Conservation (phyloP, 2,113 vertebrate genomes). For the Poeciliopsis retropinna region DNA sequence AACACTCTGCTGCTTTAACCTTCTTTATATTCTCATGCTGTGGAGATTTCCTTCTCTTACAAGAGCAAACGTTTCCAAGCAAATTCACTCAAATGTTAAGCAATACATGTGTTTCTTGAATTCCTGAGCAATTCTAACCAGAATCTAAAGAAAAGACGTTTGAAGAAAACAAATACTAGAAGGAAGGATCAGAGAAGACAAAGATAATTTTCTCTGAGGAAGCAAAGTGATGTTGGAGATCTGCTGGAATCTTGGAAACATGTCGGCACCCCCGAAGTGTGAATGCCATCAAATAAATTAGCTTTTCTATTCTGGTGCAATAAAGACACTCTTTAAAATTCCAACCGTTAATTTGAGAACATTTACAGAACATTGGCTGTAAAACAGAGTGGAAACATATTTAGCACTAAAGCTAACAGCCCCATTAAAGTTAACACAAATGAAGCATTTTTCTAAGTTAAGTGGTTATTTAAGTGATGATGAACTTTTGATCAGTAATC, state of each 20-base stretch:
- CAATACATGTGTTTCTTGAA: background rate
- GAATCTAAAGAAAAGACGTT: background rate
- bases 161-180: background rate
- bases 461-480: too few relatives aligned
- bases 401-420: too few relatives aligned
- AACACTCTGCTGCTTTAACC: background rate
- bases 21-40: background rate
- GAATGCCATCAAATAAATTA: background rate
- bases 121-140: conserved; percentile 12
- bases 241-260: background rate
- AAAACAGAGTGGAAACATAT: background rate
- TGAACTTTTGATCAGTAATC: too few relatives aligned
- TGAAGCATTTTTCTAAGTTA: too few relatives aligned
- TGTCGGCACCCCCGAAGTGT: background rate
- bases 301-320: background rate
- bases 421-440: too few relatives aligned
- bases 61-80: background rate
- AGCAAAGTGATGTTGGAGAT: background rate
- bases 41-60: background rate
- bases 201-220: background rate
- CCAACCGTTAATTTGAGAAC: background rate
- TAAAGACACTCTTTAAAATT: background rate
- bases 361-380: too few relatives aligned
- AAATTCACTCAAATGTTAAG: background rate
- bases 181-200: background rate